Evolutionary conservation across 2,113 vertebrate species (phyloP).

Genomic region (Lichenostomus cassidix): DNA sequence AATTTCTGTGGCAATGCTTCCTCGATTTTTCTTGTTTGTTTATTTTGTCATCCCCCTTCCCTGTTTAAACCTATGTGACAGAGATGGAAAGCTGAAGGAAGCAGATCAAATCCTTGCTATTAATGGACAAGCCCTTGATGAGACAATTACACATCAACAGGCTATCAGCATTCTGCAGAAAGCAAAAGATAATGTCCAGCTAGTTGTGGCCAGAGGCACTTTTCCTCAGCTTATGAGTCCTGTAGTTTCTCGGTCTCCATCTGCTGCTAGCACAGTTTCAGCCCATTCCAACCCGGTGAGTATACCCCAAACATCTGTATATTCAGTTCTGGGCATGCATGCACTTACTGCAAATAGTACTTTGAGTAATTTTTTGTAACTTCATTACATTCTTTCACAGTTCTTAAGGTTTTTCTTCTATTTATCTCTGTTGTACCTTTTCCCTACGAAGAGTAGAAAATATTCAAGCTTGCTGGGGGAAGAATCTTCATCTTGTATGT

Average conservation of each 20-base stretch:
- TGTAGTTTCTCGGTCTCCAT: slow-evolving; percentile 88
- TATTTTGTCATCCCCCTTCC: background rate
- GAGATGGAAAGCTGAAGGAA: slow-evolving; percentile 91
- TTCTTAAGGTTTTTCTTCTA: background rate
- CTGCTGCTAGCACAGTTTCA: slow-evolving; percentile 91
- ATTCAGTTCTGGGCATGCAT: background rate
- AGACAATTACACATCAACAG: slow-evolving; percentile 93
- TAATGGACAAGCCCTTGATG: slow-evolving; percentile 87
- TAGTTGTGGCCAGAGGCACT: slow-evolving; percentile 87
- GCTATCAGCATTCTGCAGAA: slow-evolving; percentile 90
- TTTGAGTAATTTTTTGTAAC: background rate
- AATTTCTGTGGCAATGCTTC: background rate
- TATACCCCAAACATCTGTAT: background rate
- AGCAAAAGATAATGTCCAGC: slow-evolving; percentile 85
- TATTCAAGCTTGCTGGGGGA: background rate
- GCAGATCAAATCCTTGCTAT: slow-evolving; percentile 94
- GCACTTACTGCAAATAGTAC: background rate
- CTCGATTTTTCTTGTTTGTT: background rate
- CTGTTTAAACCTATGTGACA: slow-evolving; percentile 48
- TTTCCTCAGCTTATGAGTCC: slow-evolving; percentile 87
- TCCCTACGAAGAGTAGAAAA: background rate
- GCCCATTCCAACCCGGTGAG: slow-evolving; percentile 90
- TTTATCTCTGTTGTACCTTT: background rate
- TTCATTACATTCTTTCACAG: background rate
- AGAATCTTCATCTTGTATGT: background rate